Conservation (phyloP, 2,888 invertebrate genomes). For the Lottia scabra region DNA sequence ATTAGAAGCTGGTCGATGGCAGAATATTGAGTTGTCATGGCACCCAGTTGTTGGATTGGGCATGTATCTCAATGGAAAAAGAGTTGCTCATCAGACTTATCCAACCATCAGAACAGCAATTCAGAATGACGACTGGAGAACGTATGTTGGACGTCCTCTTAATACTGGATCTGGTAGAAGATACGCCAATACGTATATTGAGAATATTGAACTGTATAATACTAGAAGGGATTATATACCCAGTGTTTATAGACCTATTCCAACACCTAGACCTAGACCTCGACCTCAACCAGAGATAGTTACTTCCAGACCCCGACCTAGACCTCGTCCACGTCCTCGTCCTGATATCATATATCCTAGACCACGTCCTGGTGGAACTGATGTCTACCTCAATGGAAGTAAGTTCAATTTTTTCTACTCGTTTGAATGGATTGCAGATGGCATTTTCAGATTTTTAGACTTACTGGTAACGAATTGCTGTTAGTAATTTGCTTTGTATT, state of each 20-base stretch:
- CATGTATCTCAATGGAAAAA: constrained; percentile 53
- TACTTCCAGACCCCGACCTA: neutral
- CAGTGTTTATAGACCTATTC: neutral
- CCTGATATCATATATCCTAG: neutral
- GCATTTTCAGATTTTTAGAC: too few relatives aligned
- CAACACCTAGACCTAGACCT: neutral
- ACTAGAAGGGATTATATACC: constrained; percentile 45
- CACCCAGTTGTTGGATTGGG: constrained; percentile 51
- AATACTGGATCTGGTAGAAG: constrained; percentile 17
- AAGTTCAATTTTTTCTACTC: neutral
- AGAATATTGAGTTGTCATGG: constrained; percentile 60
- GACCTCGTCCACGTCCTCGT: neutral
- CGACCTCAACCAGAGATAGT: constrained; percentile 1
- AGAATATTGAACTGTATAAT: constrained; percentile 56
- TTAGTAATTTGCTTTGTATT: too few relatives aligned
- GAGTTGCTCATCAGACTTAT: constrained; percentile 40
- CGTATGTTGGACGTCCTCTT: constrained; percentile 51
- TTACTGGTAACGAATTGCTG: too few relatives aligned
- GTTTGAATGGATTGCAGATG: too few relatives aligned
- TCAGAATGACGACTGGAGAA: constrained; percentile 41
- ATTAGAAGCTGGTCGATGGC: constrained; percentile 49
- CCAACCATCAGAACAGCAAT: constrained; percentile 40
- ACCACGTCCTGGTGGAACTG: neutral
- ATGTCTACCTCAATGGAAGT: constrained; percentile 1
- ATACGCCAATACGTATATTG: constrained; percentile 49